These are phyloP conservation scores for Drosophila carrolli DNA, from an alignment of 1,140 invertebrate genomes.

Conservation along the genomic window DNA sequence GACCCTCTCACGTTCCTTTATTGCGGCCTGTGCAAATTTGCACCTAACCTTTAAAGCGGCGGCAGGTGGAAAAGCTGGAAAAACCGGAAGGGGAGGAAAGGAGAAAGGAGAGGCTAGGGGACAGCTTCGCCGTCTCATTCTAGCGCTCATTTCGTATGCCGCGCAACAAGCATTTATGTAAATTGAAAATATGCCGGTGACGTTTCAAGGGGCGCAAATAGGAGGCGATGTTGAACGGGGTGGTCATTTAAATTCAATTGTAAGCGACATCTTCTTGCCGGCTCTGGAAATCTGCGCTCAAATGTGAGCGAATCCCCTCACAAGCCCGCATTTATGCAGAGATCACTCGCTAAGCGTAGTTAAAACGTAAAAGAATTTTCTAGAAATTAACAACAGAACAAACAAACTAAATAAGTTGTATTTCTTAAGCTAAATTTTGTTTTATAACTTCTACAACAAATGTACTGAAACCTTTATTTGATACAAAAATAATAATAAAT, in stretches of 20 bases:
- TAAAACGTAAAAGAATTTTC: background rate
- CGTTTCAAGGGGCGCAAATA: slow-evolving; percentile 29
- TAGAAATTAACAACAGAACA: background rate
- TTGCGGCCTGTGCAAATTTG: slow-evolving; percentile 52
- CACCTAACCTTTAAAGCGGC: slow-evolving; percentile 50
- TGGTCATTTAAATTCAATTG: slow-evolving; percentile 80
- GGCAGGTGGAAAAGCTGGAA: slow-evolving; percentile 52
- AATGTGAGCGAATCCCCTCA: slow-evolving; percentile 10
- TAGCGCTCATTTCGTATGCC: slow-evolving; percentile 64
- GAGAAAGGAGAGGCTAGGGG: slow-evolving; percentile 1
- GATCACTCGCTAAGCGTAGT: background rate
- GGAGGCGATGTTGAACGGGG: slow-evolving; percentile 18
- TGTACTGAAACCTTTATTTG: too few species aligned
- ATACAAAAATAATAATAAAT: too few species aligned
- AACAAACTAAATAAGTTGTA: too few species aligned
- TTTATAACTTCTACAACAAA: too few species aligned
- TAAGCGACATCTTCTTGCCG: slow-evolving; percentile 48
- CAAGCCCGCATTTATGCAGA: slow-evolving; percentile 12
- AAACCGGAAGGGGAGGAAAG: background rate
- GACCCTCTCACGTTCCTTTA: slow-evolving; percentile 35
- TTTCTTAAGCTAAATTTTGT: too few species aligned
- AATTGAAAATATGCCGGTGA: slow-evolving; percentile 79
- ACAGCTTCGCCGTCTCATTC: slow-evolving; percentile 23
- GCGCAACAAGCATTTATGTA: slow-evolving; percentile 81
- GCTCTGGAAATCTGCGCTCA: slow-evolving; percentile 46